Percentiles rank a stretch among this genome's conserved stretches.
phyloP scores from a whole-genome alignment of 2,797 vertebrate genomes.

The Mastacembelus armatus region DNA sequence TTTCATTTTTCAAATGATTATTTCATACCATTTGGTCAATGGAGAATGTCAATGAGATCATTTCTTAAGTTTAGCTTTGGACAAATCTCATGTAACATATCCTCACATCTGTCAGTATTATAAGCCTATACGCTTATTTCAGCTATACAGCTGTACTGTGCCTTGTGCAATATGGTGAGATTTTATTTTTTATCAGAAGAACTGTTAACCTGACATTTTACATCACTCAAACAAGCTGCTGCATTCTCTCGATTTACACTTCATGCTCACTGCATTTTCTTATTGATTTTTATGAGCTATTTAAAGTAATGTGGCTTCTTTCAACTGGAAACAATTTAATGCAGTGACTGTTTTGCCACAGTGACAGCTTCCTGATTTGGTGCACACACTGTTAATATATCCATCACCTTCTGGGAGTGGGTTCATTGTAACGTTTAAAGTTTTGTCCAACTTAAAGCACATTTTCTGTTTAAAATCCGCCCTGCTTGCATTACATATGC shows the following conservation, averaged over 20 bases:
- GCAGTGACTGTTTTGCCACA: slow-evolving; percentile 34
- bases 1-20: too few species aligned
- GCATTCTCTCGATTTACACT: slow-evolving; percentile 50
- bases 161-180: slow-evolving; percentile 6
- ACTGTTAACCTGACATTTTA: slow-evolving; percentile 48
- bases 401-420: slow-evolving; percentile 27
- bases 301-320: slow-evolving; percentile 45
- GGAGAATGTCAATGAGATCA: not conserved
- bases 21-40: too few species aligned
- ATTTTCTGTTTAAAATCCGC: slow-evolving; percentile 26
- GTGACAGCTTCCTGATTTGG: slow-evolving; percentile 51
- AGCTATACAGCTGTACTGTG: slow-evolving; percentile 34
- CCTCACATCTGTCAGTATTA: slow-evolving; percentile 14
- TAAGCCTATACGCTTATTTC: slow-evolving; percentile 8
- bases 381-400: slow-evolving; percentile 36
- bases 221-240: slow-evolving; percentile 50
- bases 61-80: not conserved
- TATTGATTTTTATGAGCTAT: slow-evolving; percentile 44
- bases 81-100: slow-evolving; percentile 12
- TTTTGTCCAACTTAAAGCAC: slow-evolving; percentile 25
- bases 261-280: slow-evolving; percentile 39
- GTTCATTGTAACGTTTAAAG: slow-evolving; percentile 35
- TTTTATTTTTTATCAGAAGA: slow-evolving; percentile 46
- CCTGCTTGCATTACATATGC: slow-evolving; percentile 58
- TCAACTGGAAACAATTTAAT: slow-evolving; percentile 54